Evolutionary conservation across 2,888 invertebrate species (phyloP), one percentile per base, ranked within the genome.

Genomic region (Pantelozetes paolii): DNA sequence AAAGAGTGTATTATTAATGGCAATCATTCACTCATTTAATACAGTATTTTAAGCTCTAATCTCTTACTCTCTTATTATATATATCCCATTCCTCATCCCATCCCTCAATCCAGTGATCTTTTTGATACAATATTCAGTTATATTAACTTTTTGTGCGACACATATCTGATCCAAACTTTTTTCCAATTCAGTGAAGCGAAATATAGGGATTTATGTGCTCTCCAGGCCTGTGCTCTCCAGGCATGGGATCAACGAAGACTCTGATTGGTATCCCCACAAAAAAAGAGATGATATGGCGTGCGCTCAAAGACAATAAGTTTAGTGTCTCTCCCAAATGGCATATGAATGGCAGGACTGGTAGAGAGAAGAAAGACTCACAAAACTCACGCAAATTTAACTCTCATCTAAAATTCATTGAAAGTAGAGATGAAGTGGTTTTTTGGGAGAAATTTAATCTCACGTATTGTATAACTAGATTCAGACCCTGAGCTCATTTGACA

Each of bases 161-260:
- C 45, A 69, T 45, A 9, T 69, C 15, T 23, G 11, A 20, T 62
- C 40, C 26, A n/a, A 69, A 69, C 69, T 69, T 69, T 69, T 64
- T 69, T 69, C 69, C 69, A 45, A 69, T 42, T 45, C 69, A 69
- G 40, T 69, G 69, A 69, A 69, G 69, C 69, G 69, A 69, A 69
- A 69, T 69, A 69, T 69, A 42, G 45, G 69, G 69, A 69, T 69
- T 69, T 69, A 69, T 69, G 20, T 69, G 9, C 20, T 69, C 45
- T 69, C 40, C 18, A 69, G 69, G 45, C 69, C 42, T 69, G 20
- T 69, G 9, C 20, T 69, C 45, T 69, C 40, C 18, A 69, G 69
- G 45, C 69, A 26, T 69, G 69, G 69, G 69, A 69, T 69, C 69
- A 69, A 69, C 69, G 42, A 23, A n/a, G 9, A 69, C 45, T 69